A percentile compares a stretch with the other conserved stretches of the same genome.
phyloP scores from a whole-genome alignment of 2,888 invertebrate genomes.

The Linnaemya tessellans region DNA sequence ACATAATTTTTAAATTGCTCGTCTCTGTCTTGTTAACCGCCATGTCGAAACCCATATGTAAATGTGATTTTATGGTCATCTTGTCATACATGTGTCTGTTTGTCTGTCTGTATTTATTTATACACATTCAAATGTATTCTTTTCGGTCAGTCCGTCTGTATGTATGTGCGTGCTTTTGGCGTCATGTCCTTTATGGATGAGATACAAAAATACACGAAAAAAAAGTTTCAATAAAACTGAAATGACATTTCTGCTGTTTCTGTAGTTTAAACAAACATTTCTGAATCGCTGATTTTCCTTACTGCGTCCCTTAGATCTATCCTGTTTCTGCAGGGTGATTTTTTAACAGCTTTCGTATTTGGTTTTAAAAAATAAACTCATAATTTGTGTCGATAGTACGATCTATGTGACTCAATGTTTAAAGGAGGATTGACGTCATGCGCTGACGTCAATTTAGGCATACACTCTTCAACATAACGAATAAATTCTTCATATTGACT shows the following conservation, averaged over 20 bases:
- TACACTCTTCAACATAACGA: too few relatives aligned
- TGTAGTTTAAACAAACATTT: constrained; percentile 51
- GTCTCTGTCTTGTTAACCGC: background rate
- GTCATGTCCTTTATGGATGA: constrained; percentile 16
- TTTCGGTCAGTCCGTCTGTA: background rate
- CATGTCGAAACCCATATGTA: background rate
- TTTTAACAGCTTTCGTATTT: too few relatives aligned
- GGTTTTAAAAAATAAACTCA: too few relatives aligned
- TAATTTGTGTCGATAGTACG: too few relatives aligned
- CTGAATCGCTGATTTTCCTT: constrained; percentile 17
- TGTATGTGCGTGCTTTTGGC: background rate
- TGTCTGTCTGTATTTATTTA: background rate
- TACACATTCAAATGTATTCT: background rate
- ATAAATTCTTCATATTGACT: too few relatives aligned
- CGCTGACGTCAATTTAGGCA: too few relatives aligned
- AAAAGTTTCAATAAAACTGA: constrained; percentile 10
- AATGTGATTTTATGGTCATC: background rate
- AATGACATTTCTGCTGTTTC: constrained; percentile 36
- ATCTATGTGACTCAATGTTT: too few relatives aligned
- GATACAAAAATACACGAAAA: constrained; percentile 6
- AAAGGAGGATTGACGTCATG: too few relatives aligned
- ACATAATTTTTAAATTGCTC: constrained; percentile 43
- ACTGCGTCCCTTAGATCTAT: background rate
- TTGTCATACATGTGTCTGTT: background rate
- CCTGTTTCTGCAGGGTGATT: too few relatives aligned